Evolutionary conservation across 2,797 vertebrate species (phyloP).

Genomic region (Moxostoma hubbsi): DNA sequence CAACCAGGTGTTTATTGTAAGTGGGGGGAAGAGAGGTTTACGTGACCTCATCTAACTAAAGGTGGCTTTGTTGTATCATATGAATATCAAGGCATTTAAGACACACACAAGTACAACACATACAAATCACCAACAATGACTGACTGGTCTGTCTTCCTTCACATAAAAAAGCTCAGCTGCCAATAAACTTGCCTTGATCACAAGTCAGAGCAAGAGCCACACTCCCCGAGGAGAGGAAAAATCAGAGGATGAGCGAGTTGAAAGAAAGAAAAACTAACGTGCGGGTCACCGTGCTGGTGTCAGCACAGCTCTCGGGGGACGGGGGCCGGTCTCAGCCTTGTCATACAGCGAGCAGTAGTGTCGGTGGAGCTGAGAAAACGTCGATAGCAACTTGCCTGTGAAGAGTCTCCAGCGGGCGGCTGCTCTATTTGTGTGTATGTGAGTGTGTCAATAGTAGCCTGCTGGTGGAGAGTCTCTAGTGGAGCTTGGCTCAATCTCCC

Average conservation of each 20-base stretch:
- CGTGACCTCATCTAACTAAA: neutral
- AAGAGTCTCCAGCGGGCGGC: constrained; percentile 98
- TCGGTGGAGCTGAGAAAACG: constrained; percentile 79
- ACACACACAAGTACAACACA: constrained; percentile 40
- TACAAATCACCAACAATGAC: constrained; percentile 35
- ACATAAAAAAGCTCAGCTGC: constrained; percentile 75
- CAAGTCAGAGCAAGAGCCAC: constrained; percentile 79
- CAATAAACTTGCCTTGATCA: constrained; percentile 90
- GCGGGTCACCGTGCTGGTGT: constrained; percentile 88
- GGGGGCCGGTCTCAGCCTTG: constrained; percentile 89
- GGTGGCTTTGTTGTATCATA: constrained; percentile 4
- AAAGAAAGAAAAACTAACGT: constrained; percentile 93
- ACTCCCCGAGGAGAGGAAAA: constrained; percentile 71
- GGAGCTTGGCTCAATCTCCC: constrained; percentile 99
- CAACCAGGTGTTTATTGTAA: constrained; percentile 8
- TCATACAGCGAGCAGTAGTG: constrained; percentile 89
- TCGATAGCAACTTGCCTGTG: constrained; percentile 98
- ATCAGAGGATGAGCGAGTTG: constrained; percentile 82
- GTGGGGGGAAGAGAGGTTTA: neutral
- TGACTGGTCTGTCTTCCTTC: constrained; percentile 38
- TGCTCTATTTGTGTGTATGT: constrained; percentile 76
- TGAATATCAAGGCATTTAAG: constrained; percentile 9
- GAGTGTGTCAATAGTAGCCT: constrained; percentile 93
- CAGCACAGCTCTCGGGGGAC: constrained; percentile 87
- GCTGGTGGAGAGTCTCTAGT: constrained; percentile 97